Evolutionary conservation across 2,113 vertebrate genomes (phyloP).

Genomic region (Micronycteris hirsuta): DNA sequence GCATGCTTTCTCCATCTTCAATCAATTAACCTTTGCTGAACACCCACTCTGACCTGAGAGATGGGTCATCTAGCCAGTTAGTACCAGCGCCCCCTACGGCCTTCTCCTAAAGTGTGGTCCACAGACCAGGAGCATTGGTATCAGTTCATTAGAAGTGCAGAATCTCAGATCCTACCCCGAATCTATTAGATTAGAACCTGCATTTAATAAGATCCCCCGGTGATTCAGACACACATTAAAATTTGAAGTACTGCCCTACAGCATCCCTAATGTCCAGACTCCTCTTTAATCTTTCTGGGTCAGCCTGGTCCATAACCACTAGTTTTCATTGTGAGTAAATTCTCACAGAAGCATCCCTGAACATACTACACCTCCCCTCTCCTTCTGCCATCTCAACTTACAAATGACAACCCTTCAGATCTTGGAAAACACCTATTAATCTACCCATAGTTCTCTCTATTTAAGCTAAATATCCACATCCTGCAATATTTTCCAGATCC

Average conservation of each 20-base stretch:
- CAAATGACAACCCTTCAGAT: background rate
- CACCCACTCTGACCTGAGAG: background rate
- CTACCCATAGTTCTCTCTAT: background rate
- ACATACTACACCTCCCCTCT: background rate
- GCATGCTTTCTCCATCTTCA: background rate
- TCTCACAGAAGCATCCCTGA: background rate
- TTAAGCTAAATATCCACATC: background rate
- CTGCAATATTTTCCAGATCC: background rate
- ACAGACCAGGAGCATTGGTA: background rate
- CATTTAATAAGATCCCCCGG: background rate
- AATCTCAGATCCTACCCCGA: background rate
- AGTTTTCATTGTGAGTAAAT: background rate
- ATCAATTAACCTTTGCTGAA: background rate
- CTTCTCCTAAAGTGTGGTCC: background rate
- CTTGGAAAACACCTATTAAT: background rate
- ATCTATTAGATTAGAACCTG: background rate
- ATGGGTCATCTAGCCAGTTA: background rate
- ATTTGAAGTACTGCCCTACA: background rate
- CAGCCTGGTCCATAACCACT: background rate
- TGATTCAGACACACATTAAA: background rate
- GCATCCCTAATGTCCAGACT: background rate
- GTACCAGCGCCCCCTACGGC: background rate
- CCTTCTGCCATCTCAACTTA: background rate
- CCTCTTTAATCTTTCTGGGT: background rate
- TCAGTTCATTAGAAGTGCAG: background rate